Evolutionary conservation across 2,888 invertebrate species (phyloP), one percentile per base, ranked within the genome.

Genomic region (Itoplectis maculator): DNA sequence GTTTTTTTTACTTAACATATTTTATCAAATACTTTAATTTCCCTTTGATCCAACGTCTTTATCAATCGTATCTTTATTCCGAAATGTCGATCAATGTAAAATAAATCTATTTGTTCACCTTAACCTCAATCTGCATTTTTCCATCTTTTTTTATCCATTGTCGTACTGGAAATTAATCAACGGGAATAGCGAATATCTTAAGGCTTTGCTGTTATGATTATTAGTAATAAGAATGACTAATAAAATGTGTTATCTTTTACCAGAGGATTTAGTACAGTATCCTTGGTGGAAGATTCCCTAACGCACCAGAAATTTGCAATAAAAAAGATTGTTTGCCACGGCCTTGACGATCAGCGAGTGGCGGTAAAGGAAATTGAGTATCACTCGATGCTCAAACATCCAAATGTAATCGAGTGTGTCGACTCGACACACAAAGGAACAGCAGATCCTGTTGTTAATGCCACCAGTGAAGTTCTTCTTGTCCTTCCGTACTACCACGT

Each of bases 211-310:
- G 13, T 49, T 18, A 54, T 23, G 15, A 42, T 49, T 15, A 29
- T n/a, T 23, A 4, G n/a, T 29, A n/a, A 76, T 37, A 76, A 77
- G 65, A 73, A 69, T 69, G 9, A 20, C n/a, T 65, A 29, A 56
- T 66, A 69, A 73, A 37, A 18, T 42, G 15, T 2, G 5, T 66
- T 23, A 35, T 78, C 42, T 35, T 86, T 81, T 83, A 94, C 68
- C 91, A 97, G 97, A 8, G 97, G 97, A 9, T 97, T 97, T 91
- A 97, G 97, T 89, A 95, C 95, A 65, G 96, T 97, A 69, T 96
- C 96, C 89, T 93, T 97, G 85, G 95, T 96, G 0, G 96, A 97
- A 92, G 96, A 96, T 89, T 90, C 93, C 0, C 86, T 94, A 42
- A 96, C 95, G 4, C 95, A 94, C 87, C 95, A 95, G 85, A 93